Evolutionary conservation across 2,888 invertebrate species (phyloP).

Genomic region (Fragum fragum): DNA sequence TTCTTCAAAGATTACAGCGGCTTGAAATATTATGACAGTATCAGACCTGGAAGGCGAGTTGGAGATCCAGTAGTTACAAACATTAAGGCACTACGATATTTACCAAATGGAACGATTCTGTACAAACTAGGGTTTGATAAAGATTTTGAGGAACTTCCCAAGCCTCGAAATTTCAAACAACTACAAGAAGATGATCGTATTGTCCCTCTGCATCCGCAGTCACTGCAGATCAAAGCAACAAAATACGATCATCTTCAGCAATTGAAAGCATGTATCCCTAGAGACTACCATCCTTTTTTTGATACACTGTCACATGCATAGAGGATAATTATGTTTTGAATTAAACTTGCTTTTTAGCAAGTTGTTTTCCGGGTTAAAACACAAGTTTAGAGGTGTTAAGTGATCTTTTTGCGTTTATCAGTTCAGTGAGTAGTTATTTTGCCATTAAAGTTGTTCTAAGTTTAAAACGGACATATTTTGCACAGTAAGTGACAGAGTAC

Average conservation of each 20-base stretch:
- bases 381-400: too few species aligned
- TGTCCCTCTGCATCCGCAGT: not conserved
- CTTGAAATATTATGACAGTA: conserved; percentile 42
- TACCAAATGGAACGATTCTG: not conserved
- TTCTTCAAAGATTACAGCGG: conserved; percentile 41
- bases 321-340: too few species aligned
- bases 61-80: conserved; percentile 56
- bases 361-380: too few species aligned
- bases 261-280: conserved; percentile 10
- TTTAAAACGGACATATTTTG: too few species aligned
- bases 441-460: too few species aligned
- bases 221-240: conserved; percentile 9
- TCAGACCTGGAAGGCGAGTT: conserved; percentile 41
- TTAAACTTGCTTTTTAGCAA: too few species aligned
- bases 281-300: conserved; percentile 20
- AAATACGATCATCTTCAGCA: conserved; percentile 26
- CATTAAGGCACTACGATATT: conserved; percentile 21
- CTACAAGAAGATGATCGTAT: not conserved
- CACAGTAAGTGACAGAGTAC: too few species aligned
- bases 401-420: too few species aligned
- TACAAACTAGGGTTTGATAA: not conserved
- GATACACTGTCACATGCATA: too few species aligned
- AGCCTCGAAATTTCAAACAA: not conserved
- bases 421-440: too few species aligned
- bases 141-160: not conserved